Base-by-base conservation (phyloP, 2,797 vertebrate genomes). In the Myotis vivesi region DNA sequence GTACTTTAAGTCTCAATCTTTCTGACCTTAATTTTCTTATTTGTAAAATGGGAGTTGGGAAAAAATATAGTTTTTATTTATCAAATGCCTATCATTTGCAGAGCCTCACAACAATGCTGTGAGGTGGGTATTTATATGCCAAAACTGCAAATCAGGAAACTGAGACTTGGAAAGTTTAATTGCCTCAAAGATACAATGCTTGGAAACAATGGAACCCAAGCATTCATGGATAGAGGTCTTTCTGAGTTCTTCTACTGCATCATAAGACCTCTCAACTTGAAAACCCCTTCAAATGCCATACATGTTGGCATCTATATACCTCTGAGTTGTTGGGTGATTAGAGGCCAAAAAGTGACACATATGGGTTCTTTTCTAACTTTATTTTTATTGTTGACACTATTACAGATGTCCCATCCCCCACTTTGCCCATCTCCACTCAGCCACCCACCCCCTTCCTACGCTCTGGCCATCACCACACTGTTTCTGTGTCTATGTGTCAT, bases 21-120 rank as follows among this genome's bases (percentile, higher is more conserved):
- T 38, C 28, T 66, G 44, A 82, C 30, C 30, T 93, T 30, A 49
- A 33, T 82, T 95, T 92, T 91, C 36, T 89, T 62, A 51, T 75
- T 17, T 90, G 30, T 79, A 82, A 90, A 94, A 83, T 23, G 4
- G 23, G 17, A 5, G 2, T 44, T 84, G 55, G 12, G 64, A 73
- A 83, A 79, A 49, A 95, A 81, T 41, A 77, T 1, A 91, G 15
- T 22, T 73, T 41, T 7, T 23, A 12, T 77, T 87, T 81, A 15
- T 68, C 73, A 85, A 57, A 53, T 59, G 8, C 15, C n/a, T 72
- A 1, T 73, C 11, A 53, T 36, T 30, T 30, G 12, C 5, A 92
- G 19, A 87, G 25, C 3, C 28, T 87, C 4, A 83, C 8, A 53
- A 25, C 5, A 53, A 51, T 13, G 59, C 28, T 77, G 3, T 30